Conservation (phyloP, 2,888 invertebrate genomes). For the Matsumyia berberina region DNA sequence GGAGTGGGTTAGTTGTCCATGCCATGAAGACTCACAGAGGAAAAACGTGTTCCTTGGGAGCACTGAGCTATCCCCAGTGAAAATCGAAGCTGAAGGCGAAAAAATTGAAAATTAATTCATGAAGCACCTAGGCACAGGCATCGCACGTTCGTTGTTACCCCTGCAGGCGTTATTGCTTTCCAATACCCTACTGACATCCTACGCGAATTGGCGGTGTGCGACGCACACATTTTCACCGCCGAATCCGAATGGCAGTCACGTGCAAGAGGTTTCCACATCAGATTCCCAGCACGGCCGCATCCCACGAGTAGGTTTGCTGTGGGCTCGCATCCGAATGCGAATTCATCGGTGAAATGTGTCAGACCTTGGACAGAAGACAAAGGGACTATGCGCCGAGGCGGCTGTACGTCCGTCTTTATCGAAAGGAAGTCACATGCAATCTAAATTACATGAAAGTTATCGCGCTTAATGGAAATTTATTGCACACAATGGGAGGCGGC, state of each 20-base stretch:
- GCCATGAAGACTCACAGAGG: conserved; percentile 8
- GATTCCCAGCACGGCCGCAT: neutral
- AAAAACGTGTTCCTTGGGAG: conserved; percentile 40
- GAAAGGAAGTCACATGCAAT: conserved; percentile 73
- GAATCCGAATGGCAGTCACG: conserved; percentile 69
- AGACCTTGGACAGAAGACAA: conserved; percentile 59
- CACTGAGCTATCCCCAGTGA: neutral
- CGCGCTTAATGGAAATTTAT: conserved; percentile 70
- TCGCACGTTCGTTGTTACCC: conserved; percentile 23
- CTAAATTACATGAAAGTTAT: conserved; percentile 68
- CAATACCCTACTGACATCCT: conserved; percentile 83
- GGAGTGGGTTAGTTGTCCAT: conserved; percentile 70
- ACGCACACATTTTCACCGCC: conserved; percentile 54
- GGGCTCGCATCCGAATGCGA: conserved; percentile 23
- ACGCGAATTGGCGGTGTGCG: conserved; percentile 78
- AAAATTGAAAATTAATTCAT: conserved; percentile 70
- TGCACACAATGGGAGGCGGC: conserved; percentile 34
- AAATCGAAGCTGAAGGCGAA: conserved; percentile 40
- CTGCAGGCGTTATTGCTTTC: conserved; percentile 78
- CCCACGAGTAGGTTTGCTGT: conserved; percentile 46
- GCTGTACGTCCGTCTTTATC: conserved; percentile 56
- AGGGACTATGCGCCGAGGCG: conserved; percentile 24
- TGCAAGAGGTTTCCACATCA: conserved; percentile 31
- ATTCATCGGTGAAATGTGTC: conserved; percentile 6
- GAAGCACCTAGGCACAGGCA: conserved; percentile 45